Evolutionary conservation across 2,888 invertebrate genomes (phyloP), one percentile per base, ranked within the genome.

Genomic region (Melinaea menophilus): DNA sequence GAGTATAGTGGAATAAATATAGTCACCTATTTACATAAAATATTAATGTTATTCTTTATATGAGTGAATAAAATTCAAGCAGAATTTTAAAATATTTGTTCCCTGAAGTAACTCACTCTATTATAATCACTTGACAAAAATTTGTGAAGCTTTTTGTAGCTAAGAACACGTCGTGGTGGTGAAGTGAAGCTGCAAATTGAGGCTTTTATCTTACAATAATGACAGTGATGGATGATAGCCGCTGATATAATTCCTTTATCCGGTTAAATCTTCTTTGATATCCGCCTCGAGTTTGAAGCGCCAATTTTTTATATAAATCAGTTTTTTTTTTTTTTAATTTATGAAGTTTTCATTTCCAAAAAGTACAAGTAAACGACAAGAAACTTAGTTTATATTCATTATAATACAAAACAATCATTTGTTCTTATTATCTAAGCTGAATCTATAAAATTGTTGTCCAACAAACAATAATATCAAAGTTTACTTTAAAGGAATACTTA

Each of bases 201-300:
- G 73, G 81, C 79, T 82, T 84, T 84, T 84, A 84, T 86, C 83
- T 85, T 82, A 83, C 85, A 86, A 85, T 85, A 79, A 79, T 73
- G 86, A 86, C 85, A 80, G 79, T 87, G 85, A 87, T 85, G 80
- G 86, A 88, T 86, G 83, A 72, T 71, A 76, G 75, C 71, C 76
- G 66, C 73, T 22, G 69, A 73, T 78, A 78, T 86, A 86, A 87
- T 86, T 87, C 88, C 85, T 86, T 88, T 86, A 88, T 22, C 22
- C 22, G 22, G 22, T 22, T 22, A 22, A 22, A 22, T 22, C 22
- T 22, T 22, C 22, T 22, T 22, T 22, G 22, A 22, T 22, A 22
- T 22, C 22, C 22, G 22, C 22, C 22, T 22, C 22, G 1, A 22
- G 0, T 22, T 22, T 22, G 22, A 22, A 22, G 22, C 22, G 22